Percentiles rank a stretch among this genome's conserved stretches.
These are phyloP conservation scores for Lasioglossum villosulum DNA, from an alignment of 2,888 invertebrate species.

Conservation along the genomic window DNA sequence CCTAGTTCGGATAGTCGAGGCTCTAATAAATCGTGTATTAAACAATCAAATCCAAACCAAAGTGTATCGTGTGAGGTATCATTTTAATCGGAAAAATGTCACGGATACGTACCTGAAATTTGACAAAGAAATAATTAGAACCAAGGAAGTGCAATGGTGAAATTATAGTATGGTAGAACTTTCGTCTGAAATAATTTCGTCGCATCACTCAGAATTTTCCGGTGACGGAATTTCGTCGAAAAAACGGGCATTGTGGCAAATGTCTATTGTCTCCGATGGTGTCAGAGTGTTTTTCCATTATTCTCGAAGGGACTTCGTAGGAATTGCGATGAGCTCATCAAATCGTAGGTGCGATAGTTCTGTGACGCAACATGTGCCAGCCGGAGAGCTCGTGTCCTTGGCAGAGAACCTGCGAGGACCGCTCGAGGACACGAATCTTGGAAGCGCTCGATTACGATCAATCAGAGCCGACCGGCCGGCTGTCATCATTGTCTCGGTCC, in stretches of 20 bases:
- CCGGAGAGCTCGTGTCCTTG: constrained; percentile 65
- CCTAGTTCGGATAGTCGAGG: background rate
- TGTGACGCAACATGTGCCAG: constrained; percentile 17
- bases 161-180: background rate
- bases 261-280: background rate
- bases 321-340: constrained; percentile 16
- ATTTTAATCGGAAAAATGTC: background rate
- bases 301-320: constrained; percentile 11
- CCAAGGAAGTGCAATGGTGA: background rate
- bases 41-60: background rate
- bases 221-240: too few relatives aligned
- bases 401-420: constrained; percentile 66
- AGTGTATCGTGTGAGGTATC: background rate
- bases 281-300: constrained; percentile 24
- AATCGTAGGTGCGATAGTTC: constrained; percentile 17
- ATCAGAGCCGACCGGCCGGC: constrained; percentile 38
- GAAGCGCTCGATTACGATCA: constrained; percentile 49
- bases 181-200: too few relatives aligned
- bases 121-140: background rate
- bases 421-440: constrained; percentile 65
- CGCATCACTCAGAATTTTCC: too few relatives aligned
- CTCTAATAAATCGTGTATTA: background rate
- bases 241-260: background rate
- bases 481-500: constrained; percentile 19
- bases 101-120: background rate